Percentiles rank a stretch among this genome's conserved stretches.
Evolutionary conservation across 1,140 invertebrate species (phyloP).

Genomic region (Pachypeltis micranthus): DNA sequence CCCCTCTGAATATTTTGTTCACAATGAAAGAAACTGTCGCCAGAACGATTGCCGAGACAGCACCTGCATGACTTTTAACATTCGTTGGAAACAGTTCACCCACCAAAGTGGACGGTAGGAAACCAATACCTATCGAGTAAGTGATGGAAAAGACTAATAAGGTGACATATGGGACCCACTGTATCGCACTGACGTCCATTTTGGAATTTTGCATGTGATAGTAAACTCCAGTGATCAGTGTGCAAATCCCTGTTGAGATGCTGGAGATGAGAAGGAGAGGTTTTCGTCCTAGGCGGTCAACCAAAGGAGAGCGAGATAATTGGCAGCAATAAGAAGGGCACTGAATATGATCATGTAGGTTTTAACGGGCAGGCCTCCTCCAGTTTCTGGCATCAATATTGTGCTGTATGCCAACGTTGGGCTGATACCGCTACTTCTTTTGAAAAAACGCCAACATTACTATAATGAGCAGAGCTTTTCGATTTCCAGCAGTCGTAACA

Average conservation of each 20-base stretch:
- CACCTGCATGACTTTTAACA: constrained; percentile 27
- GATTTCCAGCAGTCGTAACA: constrained; percentile 19
- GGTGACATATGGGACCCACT: constrained; percentile 26
- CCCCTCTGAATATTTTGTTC: constrained; percentile 25
- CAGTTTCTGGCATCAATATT: constrained; percentile 18
- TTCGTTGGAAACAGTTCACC: constrained; percentile 30
- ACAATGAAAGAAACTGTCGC: constrained; percentile 24
- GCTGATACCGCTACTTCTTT: constrained; percentile 25
- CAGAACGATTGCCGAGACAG: constrained; percentile 25
- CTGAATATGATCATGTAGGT: constrained; percentile 25
- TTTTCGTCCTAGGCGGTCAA: constrained; percentile 39
- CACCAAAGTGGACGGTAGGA: constrained; percentile 28
- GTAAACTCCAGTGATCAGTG: constrained; percentile 24
- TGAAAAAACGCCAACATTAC: constrained; percentile 23
- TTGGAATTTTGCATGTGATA: constrained; percentile 22
- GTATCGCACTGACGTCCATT: not conserved
- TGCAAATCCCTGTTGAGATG: constrained; percentile 20
- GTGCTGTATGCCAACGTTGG: constrained; percentile 25
- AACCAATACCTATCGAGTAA: constrained; percentile 28
- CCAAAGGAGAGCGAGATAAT: constrained; percentile 36
- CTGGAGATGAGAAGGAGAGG: constrained; percentile 40
- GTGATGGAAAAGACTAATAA: constrained; percentile 23
- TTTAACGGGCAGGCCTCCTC: not conserved
- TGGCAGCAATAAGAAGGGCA: constrained; percentile 33
- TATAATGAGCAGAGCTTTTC: constrained; percentile 27